phyloP scores from a whole-genome alignment of 2,888 invertebrate species.

The Drosophila maculinotata region DNA sequence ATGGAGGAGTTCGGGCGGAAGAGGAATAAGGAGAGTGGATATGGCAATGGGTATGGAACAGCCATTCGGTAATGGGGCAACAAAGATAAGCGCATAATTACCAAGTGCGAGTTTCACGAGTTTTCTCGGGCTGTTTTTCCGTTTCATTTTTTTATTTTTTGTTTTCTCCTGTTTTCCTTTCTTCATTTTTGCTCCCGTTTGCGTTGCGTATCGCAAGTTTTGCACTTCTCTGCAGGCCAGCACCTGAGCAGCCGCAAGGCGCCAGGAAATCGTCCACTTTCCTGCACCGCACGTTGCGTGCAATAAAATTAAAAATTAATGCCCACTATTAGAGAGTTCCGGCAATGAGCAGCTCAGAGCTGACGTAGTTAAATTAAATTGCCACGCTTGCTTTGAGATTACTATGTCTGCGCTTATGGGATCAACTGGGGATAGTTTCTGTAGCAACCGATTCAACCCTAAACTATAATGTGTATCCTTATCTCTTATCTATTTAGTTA shows the following conservation, averaged over 20 bases:
- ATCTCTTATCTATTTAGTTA: neutral
- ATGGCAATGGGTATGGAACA: neutral
- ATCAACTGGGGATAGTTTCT: neutral
- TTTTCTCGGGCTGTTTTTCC: slow-evolving; percentile 21
- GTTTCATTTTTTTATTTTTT: slow-evolving; percentile 6
- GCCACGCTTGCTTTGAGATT: slow-evolving; percentile 14
- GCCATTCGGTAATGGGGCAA: slow-evolving; percentile 38
- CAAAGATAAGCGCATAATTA: slow-evolving; percentile 74
- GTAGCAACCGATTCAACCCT: slow-evolving; percentile 2
- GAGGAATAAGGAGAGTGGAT: neutral
- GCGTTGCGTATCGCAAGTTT: slow-evolving; percentile 22
- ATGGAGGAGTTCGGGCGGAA: neutral
- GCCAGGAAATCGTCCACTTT: slow-evolving; percentile 37
- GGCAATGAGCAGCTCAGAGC: slow-evolving; percentile 25
- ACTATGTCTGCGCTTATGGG: neutral
- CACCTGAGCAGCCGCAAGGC: slow-evolving; percentile 34
- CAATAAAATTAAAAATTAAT: slow-evolving; percentile 70
- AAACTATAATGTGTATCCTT: neutral
- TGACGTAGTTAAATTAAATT: slow-evolving; percentile 50
- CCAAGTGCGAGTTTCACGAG: slow-evolving; percentile 40
- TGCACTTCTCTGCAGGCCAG: slow-evolving; percentile 31
- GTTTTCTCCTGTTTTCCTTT: slow-evolving; percentile 12
- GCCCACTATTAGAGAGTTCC: slow-evolving; percentile 54
- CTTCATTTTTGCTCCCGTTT: neutral
- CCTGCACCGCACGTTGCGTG: neutral